Evolutionary conservation across 2,113 vertebrate species (phyloP).

Genomic region (Synodontis membranacea): DNA sequence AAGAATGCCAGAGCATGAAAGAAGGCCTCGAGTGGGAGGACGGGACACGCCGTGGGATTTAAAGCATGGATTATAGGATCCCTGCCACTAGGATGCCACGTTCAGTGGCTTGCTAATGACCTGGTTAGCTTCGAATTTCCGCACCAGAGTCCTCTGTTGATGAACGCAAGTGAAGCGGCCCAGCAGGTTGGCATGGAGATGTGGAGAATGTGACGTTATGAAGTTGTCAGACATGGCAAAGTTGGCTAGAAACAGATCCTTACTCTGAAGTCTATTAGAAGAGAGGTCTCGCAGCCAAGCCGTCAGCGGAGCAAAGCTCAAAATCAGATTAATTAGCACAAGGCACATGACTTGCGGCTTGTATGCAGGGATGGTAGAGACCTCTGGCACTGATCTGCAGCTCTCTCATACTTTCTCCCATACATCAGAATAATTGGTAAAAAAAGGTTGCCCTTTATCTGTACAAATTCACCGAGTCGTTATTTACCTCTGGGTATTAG

Average conservation of each 20-base stretch:
- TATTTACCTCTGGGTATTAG: neutral
- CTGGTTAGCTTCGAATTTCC: conserved; percentile 21
- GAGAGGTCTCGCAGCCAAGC: neutral
- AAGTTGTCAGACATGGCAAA: conserved; percentile 26
- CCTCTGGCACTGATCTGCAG: neutral
- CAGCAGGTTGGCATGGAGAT: conserved; percentile 4
- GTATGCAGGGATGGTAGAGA: conserved; percentile 1
- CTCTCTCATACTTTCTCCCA: neutral
- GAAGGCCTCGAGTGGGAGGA: conserved; percentile 32
- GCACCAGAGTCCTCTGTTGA: neutral
- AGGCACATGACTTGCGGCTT: conserved; percentile 46
- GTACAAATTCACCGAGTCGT: neutral
- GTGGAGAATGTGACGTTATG: conserved; percentile 3
- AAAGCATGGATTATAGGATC: conserved; percentile 15
- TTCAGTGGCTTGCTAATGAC: conserved; percentile 26
- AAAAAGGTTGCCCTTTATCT: neutral
- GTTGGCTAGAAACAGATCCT: conserved; percentile 24
- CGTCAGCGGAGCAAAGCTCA: conserved; percentile 40
- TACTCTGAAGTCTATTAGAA: conserved; percentile 16
- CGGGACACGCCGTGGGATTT: conserved; percentile 21
- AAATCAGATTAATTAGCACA: conserved; percentile 54
- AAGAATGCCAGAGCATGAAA: conserved; percentile 23
- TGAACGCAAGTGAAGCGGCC: neutral
- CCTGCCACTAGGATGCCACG: neutral
- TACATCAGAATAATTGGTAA: neutral